Evolutionary conservation across 2,888 invertebrate genomes (phyloP), one percentile per base, ranked within the genome.

Genomic region (Sinodicranocentrus sp.): DNA sequence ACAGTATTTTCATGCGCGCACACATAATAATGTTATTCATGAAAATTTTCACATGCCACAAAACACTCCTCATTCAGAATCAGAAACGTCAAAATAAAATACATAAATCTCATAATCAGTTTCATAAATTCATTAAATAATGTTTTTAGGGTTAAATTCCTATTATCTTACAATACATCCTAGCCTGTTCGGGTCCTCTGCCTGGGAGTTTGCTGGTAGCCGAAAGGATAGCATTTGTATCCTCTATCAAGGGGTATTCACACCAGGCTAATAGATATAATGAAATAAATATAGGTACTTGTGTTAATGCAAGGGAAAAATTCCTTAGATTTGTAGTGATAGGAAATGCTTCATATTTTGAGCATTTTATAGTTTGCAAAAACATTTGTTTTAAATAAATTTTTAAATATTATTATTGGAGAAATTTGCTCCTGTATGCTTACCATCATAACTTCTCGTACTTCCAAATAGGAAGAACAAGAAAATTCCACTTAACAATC

Each of bases 121-220:
- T 6, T 19, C 28, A 15, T 59, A 26, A 10, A 44, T 28, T 52
- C 5, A n/a, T 5, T 48, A 48, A 48, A 19, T 65, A 5, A 67
- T 17, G 6, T 28, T 48, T 6, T 10, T 21, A 23, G 5, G 48
- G 10, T 28, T 26, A 8, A 71, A n/a, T n/a, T 10, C n/a, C 54
- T 26, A 57, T 61, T n/a, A 68, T 21, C 90, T 94, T 93, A 97
- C 97, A 96, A 92, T 96, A 94, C 89, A 97, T 92, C 90, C 93
- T 93, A 44, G 96, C 96, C 92, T 97, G 95, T 85, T 95, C 93
- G n/a, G 97, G 94, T 83, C 96, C 96, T 90, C 97, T 93, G 89
- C 95, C 95, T 68, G 93, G 92, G 83, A 96, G 91, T 88, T 94
- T 94, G 19, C 96, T 95, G 54, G 97, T 96, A 28, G 97, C 96